Evolutionary conservation across 35 echinoderm and acorn worm genomes (phyloP), one percentile per base, ranked within the genome.

Genomic region (Holothuria glaberrima): DNA sequence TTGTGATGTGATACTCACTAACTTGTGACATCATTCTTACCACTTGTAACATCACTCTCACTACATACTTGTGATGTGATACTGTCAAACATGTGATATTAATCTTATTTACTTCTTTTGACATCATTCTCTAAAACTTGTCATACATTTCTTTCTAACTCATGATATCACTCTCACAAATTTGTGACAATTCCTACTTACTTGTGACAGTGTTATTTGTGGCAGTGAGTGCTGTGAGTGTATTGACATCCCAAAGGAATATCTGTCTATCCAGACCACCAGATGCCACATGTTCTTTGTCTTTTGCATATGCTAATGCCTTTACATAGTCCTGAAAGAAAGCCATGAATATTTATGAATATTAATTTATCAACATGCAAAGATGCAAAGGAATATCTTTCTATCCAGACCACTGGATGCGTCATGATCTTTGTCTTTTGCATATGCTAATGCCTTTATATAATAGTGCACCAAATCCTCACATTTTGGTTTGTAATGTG

Each of bases 201-300:
- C 96, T 99, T 89, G 97, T 99, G 25, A 99, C 97, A 12, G 96
- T 99, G 61, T 99, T 99, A 73, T 99, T 99, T 4, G 97, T 92
- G 30, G 97, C 97, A 76, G 97, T 99, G 33, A 99, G 91, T 28
- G 97, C 97, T 35, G 97, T 99, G 30, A 99, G 65, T 17, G 97
- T 99, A 36, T 94, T 94, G 9, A 99, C 97, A 91, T 99, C 97
- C 97, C 97, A 99, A 6, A 98, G 91, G 76, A 99, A 99, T 66
- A 99, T 99, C 57, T 99, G 97, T 89, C 94, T 93, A 59, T 99
- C 97, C 21, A 99, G 88, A 30, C 97, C 97, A 84, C 88, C 97
- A 16, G 97, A 99, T 6, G 97, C 97, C 28, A 99, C 97, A 75
- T 94, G 91, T 56, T 99, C 97, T 68, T 90, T 95, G 83, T 99